Percentiles rank a stretch among this genome's conserved stretches.
Conservation (phyloP, 2,888 invertebrate genomes). For the Acanthopleura granulata region DNA sequence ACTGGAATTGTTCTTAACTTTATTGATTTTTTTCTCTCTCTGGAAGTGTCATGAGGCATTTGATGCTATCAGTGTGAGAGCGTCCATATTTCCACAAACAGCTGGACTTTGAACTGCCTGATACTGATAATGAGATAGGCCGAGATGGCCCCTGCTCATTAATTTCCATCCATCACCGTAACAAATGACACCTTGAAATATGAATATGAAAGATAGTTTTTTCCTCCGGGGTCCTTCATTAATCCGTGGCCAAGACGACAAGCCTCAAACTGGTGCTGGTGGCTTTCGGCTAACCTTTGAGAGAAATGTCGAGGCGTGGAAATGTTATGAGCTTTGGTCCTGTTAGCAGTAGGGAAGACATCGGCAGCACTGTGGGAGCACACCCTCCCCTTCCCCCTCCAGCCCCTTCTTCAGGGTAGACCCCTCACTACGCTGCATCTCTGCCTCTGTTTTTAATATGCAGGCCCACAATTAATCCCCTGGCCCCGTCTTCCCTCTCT, state of each 20-base stretch:
- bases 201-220: constrained; percentile 16
- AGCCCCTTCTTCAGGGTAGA: background rate
- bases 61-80: constrained; percentile 14
- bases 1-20: constrained; percentile 20
- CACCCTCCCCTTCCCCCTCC: background rate
- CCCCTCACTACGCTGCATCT: background rate
- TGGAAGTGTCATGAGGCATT: constrained; percentile 17
- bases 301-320: background rate
- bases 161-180: constrained; percentile 18
- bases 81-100: constrained; percentile 18
- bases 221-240: constrained; percentile 11
- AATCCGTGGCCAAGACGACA: constrained; percentile 17
- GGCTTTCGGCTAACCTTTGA: background rate
- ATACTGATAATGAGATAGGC: constrained; percentile 5
- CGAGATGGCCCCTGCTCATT: constrained; percentile 14
- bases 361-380: background rate
- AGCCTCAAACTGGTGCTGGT: background rate
- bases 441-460: constrained; percentile 18
- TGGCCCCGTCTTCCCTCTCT: background rate
- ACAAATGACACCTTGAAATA: constrained; percentile 18
- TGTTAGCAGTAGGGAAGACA: background rate
- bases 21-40: constrained; percentile 16
- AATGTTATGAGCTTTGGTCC: background rate
- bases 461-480: constrained; percentile 12
- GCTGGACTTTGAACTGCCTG: constrained; percentile 18